Conservation (phyloP, 2,888 invertebrate genomes). For the Drosophila pseudotalamancana region DNA sequence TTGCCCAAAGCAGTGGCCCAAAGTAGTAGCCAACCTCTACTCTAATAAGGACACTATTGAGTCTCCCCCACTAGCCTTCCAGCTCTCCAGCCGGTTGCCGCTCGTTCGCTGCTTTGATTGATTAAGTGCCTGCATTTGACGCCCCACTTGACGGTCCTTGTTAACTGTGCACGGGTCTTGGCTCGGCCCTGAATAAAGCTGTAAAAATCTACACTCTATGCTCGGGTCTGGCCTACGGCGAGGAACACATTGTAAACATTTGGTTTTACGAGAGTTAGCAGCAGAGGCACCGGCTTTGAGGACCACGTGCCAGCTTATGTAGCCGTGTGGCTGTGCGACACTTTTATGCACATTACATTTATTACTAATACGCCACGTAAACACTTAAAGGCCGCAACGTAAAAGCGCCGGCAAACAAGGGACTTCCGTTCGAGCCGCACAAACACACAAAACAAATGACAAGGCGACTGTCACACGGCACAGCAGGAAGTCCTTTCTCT, state of each 20-base stretch:
- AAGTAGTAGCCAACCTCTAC: constrained; percentile 40
- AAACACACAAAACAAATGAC: constrained; percentile 37
- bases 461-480: constrained; percentile 21
- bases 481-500: constrained; percentile 32
- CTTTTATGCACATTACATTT: constrained; percentile 69
- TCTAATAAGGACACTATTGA: constrained; percentile 62
- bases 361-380: constrained; percentile 78
- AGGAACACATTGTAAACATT: constrained; percentile 66
- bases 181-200: constrained; percentile 51
- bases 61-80: background rate
- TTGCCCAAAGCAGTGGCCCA: constrained; percentile 28
- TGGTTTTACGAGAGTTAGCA: constrained; percentile 33
- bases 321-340: constrained; percentile 27
- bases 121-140: constrained; percentile 76
- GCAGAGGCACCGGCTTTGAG: constrained; percentile 6
- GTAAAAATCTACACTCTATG: constrained; percentile 61
- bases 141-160: constrained; percentile 54
- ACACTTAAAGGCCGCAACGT: constrained; percentile 65
- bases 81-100: constrained; percentile 6
- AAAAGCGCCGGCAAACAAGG: constrained; percentile 58
- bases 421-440: constrained; percentile 50
- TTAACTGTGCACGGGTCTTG: constrained; percentile 27
- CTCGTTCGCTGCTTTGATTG: constrained; percentile 61
- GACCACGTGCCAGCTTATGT: constrained; percentile 13
- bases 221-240: constrained; percentile 14